Percentiles rank a stretch among this genome's conserved stretches.
phyloP scores from a whole-genome alignment of 2,888 invertebrate genomes.

The Tetranychus piercei region DNA sequence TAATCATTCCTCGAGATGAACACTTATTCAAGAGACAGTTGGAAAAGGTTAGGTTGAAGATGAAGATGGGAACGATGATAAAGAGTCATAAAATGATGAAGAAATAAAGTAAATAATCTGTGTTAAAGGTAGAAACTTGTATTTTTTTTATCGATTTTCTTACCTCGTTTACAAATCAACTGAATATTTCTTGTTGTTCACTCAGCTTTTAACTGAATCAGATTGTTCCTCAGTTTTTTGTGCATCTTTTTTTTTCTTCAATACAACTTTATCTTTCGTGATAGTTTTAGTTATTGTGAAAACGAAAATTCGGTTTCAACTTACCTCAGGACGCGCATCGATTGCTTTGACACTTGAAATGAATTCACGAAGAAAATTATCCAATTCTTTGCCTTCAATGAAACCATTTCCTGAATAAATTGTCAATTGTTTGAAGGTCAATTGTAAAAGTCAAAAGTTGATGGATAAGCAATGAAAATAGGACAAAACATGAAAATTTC shows the following conservation, averaged over 20 bases:
- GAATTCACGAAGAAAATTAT: slow-evolving; percentile 34
- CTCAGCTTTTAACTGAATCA: background rate
- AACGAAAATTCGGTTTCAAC: slow-evolving; percentile 27
- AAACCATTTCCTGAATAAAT: slow-evolving; percentile 33
- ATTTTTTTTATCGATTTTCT: no score
- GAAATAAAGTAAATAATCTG: background rate
- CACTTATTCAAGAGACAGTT: background rate
- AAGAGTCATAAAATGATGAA: slow-evolving; percentile 7
- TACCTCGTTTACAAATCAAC: no score
- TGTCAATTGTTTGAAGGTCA: background rate
- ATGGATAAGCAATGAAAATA: no score
- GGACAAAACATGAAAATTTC: no score
- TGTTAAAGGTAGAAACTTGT: background rate
- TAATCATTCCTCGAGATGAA: no score
- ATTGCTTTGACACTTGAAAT: background rate
- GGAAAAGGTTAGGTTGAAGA: slow-evolving; percentile 1
- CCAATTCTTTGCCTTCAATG: slow-evolving; percentile 35
- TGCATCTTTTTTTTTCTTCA: background rate
- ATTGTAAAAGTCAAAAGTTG: no score
- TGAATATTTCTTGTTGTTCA: no score
- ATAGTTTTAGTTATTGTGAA: background rate
- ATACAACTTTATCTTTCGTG: background rate
- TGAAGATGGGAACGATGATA: background rate
- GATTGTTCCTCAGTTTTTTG: background rate
- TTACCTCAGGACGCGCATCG: slow-evolving; percentile 69